Evolutionary conservation across 2,797 vertebrate genomes (phyloP).

Genomic region (Lophotriccus pileatus): DNA sequence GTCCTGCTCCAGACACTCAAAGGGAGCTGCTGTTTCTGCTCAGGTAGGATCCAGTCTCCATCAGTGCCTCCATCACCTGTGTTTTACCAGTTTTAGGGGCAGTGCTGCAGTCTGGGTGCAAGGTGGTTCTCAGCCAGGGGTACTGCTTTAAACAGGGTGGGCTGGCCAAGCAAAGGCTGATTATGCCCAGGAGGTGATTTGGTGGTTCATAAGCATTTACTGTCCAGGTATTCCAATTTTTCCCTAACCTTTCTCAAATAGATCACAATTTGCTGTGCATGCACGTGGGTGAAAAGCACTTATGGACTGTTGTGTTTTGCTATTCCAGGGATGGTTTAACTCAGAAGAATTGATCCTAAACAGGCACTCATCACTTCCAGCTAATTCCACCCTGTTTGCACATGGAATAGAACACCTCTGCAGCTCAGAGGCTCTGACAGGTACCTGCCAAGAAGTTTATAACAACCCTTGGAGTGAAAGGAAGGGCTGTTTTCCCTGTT

Average conservation of each 20-base stretch:
- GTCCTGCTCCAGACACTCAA: background rate
- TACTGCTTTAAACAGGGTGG: background rate
- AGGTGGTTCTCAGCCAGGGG: background rate
- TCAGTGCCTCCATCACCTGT: background rate
- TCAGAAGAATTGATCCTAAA: background rate
- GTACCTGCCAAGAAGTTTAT: background rate
- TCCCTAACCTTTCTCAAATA: background rate
- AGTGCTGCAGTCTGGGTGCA: background rate
- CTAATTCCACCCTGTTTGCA: background rate
- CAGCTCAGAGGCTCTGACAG: background rate
- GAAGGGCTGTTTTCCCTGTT: background rate
- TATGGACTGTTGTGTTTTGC: rapidly evolving
- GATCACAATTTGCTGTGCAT: background rate
- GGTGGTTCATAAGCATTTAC: background rate
- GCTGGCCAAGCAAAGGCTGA: background rate
- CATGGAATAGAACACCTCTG: background rate
- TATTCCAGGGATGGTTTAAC: background rate
- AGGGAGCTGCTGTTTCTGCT: background rate
- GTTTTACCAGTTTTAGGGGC: background rate
- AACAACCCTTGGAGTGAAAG: background rate
- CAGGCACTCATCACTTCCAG: background rate
- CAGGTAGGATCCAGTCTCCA: background rate
- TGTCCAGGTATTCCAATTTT: background rate
- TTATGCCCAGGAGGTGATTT: background rate
- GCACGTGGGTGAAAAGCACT: rapidly evolving